Percentiles rank a stretch among this genome's conserved stretches.
These are phyloP conservation scores for Drepana falcataria DNA, from an alignment of 2,888 invertebrate species.

Conservation along the genomic window DNA sequence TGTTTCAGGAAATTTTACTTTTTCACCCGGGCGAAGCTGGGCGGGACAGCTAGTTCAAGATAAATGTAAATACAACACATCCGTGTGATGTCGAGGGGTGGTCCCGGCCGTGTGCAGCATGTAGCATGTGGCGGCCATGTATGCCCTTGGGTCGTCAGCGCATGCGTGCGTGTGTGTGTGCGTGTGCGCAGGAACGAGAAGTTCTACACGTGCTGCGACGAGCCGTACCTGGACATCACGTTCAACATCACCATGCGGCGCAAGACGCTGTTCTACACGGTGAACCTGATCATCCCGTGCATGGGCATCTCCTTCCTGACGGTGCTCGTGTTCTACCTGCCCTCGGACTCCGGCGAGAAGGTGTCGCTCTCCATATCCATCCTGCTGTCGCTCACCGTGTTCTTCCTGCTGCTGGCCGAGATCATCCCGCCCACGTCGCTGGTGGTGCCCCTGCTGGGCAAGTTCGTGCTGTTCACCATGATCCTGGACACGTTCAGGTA, in stretches of 20 bases:
- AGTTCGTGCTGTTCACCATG: constrained; percentile 97
- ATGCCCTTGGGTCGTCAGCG: background rate
- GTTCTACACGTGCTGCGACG: constrained; percentile 97
- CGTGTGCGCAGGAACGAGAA: constrained; percentile 86
- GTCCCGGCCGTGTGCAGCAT: too few species aligned
- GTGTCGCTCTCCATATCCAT: constrained; percentile 98
- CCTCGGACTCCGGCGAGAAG: constrained; percentile 98
- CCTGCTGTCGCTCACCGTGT: constrained; percentile 95
- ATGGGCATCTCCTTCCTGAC: constrained; percentile 98
- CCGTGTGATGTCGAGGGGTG: too few species aligned
- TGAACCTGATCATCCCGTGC: constrained; percentile 97
- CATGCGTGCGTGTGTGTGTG: background rate
- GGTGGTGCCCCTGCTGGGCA: constrained; percentile 94
- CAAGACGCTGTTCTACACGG: constrained; percentile 97
- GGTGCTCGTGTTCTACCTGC: constrained; percentile 97
- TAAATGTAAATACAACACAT: too few species aligned
- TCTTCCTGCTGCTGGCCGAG: constrained; percentile 90
- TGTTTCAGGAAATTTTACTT: too few species aligned
- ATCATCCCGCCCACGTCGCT: constrained; percentile 88
- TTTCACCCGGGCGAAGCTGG: too few species aligned
- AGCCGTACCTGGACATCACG: constrained; percentile 96
- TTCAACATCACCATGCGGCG: constrained; percentile 98
- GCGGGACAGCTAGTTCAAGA: too few species aligned
- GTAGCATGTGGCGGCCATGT: too few species aligned
- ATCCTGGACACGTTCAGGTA: constrained; percentile 96